phyloP scores from a whole-genome alignment of 2,113 vertebrate genomes.

The Dasyurus viverrinus region DNA sequence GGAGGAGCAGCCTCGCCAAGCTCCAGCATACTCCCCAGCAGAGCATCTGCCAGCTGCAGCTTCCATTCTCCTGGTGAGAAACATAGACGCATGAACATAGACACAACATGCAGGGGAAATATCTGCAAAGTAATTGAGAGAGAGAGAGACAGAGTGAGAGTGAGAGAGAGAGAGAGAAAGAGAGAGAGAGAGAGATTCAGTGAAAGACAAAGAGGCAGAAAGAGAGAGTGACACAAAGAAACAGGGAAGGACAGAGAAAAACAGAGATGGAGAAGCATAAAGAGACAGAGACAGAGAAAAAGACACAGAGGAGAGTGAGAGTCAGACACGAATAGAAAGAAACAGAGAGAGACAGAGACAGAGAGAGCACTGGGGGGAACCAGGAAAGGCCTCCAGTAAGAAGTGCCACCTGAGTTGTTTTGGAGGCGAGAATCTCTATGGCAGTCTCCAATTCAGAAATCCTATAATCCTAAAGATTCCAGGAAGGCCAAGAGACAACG shows the following conservation, averaged over 20 bases:
- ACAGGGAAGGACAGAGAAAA: too few relatives aligned
- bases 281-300: too few relatives aligned
- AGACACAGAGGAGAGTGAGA: too few relatives aligned
- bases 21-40: neutral
- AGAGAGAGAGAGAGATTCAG: too few relatives aligned
- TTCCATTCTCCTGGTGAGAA: neutral
- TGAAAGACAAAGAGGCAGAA: too few relatives aligned
- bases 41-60: neutral
- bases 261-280: neutral
- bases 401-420: too few relatives aligned
- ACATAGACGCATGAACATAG: neutral
- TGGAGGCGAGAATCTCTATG: too few relatives aligned
- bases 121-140: neutral
- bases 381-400: too few relatives aligned
- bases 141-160: too few relatives aligned
- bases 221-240: too few relatives aligned
- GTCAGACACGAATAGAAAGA: neutral
- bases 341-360: neutral
- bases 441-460: neutral
- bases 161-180: too few relatives aligned
- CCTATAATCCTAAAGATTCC: slow-evolving; percentile 18
- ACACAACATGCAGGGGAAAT: neutral
- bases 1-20: neutral
- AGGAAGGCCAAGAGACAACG: neutral
- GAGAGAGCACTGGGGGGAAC: too few relatives aligned